Base-by-base conservation (phyloP, 2,888 invertebrate genomes). In the Aleiodes leptofemur region DNA sequence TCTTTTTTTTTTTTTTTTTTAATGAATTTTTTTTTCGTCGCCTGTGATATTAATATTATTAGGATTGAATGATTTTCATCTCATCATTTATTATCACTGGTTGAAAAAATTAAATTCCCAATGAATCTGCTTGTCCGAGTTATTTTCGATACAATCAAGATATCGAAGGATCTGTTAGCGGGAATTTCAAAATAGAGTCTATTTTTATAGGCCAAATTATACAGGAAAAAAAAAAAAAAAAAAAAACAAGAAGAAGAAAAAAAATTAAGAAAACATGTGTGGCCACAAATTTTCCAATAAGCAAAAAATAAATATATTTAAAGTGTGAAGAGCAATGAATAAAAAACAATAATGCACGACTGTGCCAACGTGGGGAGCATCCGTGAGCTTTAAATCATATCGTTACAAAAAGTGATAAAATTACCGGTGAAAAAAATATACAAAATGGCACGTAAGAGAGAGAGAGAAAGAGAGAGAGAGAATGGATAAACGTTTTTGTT, bases 141-240 rank as follows among this genome's bases (percentile, higher is more conserved):
- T 69, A 66, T 64, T 61, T 70, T 76, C 73, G 73, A 73, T 69
- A 74, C 61, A 61, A 51, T 51, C 74, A 64, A 53, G 69, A 43
- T 70, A 74, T 53, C 64, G 43, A 69, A 70, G 72, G 73, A 68
- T 76, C 72, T 73, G 56, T 74, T 79, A 77, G 74, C 76, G 81
- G 80, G 77, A 82, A 82, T 81, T 78, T 81, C 83, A 81, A 72
- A 61, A 83, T 83, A 86, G 82, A 85, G 81, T 85, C 86, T 86
- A 86, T 86, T 86, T 86, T 86, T 86, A 83, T 86, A 81, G 86
- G 83, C 83, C 81, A 80, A 84, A 81, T 76, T 82, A 83, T 84
- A 81, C 80, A 79, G 74, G 76, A 82, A 79, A 71, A 72, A 72
- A 75, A 0, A 9, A 0, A 9, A 43, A 43, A 43, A 43, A 43